Percentiles rank a stretch among this genome's conserved stretches.
Evolutionary conservation across 2,888 invertebrate species (phyloP).

Genomic region (Adelphocoris suturalis): DNA sequence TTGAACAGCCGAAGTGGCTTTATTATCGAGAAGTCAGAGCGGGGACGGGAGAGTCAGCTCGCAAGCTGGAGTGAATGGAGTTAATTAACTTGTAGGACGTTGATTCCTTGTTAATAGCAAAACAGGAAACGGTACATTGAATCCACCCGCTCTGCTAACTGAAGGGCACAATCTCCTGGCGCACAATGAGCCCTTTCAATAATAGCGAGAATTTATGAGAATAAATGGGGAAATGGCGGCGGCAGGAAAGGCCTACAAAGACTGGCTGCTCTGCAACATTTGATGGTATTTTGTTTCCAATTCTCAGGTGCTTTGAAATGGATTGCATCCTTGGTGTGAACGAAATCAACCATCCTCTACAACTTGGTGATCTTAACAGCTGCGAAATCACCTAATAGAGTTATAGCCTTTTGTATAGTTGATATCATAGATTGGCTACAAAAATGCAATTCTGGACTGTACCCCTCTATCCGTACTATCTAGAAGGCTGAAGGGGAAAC

Average conservation of each 20-base stretch:
- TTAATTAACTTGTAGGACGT: constrained; percentile 49
- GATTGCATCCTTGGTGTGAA: no score
- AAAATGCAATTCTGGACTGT: no score
- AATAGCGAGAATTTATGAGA: not conserved
- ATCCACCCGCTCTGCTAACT: not conserved
- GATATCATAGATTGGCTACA: no score
- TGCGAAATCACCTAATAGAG: no score
- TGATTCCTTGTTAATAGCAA: constrained; percentile 55
- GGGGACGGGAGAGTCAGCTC: constrained; percentile 17
- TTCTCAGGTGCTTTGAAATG: no score
- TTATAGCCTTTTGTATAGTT: no score
- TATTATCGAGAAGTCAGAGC: constrained; percentile 16
- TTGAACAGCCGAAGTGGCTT: constrained; percentile 16
- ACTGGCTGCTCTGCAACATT: no score
- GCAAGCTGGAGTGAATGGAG: constrained; percentile 36
- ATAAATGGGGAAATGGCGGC: not conserved
- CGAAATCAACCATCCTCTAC: no score
- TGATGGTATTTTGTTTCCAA: no score
- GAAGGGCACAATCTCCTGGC: constrained; percentile 5
- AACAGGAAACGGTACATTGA: constrained; percentile 49
- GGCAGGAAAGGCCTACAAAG: not conserved
- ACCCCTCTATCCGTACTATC: no score
- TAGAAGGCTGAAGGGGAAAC: no score
- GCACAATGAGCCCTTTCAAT: constrained; percentile 6
- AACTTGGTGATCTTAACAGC: no score